phyloP scores from a whole-genome alignment of 2,113 vertebrate species.

The Microtus richardsoni region DNA sequence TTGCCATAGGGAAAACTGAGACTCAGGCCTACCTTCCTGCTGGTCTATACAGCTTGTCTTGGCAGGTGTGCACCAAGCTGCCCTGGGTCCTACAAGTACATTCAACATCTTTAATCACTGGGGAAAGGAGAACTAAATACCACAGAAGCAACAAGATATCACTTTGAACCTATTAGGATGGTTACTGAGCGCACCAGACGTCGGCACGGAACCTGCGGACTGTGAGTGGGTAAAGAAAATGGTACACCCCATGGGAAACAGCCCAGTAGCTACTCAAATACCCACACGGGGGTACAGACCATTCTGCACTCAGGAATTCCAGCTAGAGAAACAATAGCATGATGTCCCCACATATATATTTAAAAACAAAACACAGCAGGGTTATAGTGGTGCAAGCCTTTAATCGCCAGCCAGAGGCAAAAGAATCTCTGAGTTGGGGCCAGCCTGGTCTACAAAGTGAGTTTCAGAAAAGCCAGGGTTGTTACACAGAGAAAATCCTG shows the following conservation, averaged over 20 bases:
- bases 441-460: background rate
- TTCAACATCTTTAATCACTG: background rate
- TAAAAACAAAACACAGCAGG: background rate
- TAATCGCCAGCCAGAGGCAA: background rate
- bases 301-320: background rate
- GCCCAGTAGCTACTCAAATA: background rate
- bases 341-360: background rate
- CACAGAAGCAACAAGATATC: background rate
- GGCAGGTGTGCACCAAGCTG: too few species aligned
- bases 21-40: too few species aligned
- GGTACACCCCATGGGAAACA: background rate
- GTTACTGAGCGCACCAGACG: background rate
- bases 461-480: background rate
- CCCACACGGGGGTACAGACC: background rate
- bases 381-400: background rate
- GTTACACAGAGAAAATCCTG: background rate
- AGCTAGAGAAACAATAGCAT: slow-evolving; percentile 18
- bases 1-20: too few species aligned
- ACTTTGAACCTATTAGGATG: background rate
- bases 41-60: too few species aligned
- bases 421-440: background rate
- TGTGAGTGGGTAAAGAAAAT: background rate
- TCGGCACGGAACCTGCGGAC: background rate
- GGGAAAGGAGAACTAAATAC: background rate
- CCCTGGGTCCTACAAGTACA: background rate